These are phyloP conservation scores for Axis porcinus DNA, from an alignment of 2,113 vertebrate genomes.

Conservation along the genomic window DNA sequence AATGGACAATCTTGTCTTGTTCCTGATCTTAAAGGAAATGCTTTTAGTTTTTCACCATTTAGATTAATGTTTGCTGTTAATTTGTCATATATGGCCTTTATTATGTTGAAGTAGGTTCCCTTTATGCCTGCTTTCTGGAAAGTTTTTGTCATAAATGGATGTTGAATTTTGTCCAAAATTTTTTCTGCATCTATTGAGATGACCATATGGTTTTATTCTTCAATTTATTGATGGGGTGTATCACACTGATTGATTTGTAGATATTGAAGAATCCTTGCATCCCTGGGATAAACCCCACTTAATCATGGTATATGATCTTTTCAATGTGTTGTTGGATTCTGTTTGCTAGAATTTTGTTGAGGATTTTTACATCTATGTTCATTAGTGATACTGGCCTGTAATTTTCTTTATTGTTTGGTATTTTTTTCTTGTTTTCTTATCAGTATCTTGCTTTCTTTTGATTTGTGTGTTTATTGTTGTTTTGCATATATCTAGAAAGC, in stretches of 20 bases:
- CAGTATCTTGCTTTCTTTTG: background rate
- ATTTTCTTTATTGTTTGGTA: background rate
- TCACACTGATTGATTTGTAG: background rate
- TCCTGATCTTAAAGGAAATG: background rate
- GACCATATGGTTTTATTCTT: background rate
- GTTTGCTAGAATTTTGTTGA: background rate
- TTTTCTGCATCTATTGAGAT: background rate
- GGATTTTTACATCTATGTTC: background rate
- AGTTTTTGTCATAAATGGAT: background rate
- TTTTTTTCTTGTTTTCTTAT: background rate
- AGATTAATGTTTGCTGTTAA: background rate
- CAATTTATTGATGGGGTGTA: background rate
- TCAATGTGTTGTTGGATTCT: background rate
- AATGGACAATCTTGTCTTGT: background rate
- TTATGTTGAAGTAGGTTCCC: background rate
- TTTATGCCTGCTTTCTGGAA: background rate
- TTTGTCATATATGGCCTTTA: background rate
- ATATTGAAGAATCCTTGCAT: background rate
- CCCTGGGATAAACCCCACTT: background rate
- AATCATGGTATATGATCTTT: background rate
- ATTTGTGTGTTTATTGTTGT: background rate
- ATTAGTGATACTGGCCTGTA: background rate
- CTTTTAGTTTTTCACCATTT: background rate
- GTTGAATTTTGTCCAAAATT: background rate
- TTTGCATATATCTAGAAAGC: background rate